Base-by-base conservation (phyloP, 2,888 invertebrate genomes). In the Eubasilissa splendida region DNA sequence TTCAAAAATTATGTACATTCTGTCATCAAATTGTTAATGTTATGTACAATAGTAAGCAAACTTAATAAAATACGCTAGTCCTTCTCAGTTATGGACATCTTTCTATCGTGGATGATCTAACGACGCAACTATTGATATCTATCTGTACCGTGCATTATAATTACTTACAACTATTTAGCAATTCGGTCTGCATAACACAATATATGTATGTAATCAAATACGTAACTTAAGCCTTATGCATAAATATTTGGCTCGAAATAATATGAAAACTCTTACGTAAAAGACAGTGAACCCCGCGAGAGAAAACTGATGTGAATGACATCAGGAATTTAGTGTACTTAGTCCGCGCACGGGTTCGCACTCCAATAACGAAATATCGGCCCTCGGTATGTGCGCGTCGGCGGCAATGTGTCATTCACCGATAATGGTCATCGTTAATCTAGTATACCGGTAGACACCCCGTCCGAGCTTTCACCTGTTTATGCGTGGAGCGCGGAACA, bases 401-500 rank as follows among this genome's bases (percentile, higher is more conserved):
- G n/a, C 52, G 68, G 33, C 50, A 68, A 68, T 50, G 52, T 68
- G 68, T 50, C 68, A 68, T 68, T 68, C 68, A 10, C 50, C n/a
- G 50, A 7, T 68, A 63, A 50, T 68, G 68, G 52, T n/a, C 68
- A n/a, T 68, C 52, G 50, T 50, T 42, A 68, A 68, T 68, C 42
- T 68, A 68, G n/a, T 50, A 68, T 5, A 63, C 65, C 53, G 54
- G 65, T 66, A 53, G 11, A n/a, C 11, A 11, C n/a, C 53, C 65
- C 33, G 53, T 22, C 33, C 66, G 66, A 77, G 70, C 77, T 77
- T 77, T 77, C 77, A 77, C 77, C 77, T 77, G 77, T 59, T 58
- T 52, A 50, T 59, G 50, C 56, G 63, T 53, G 11, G 52, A 68
- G 42, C 42, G 42, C 42, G 31, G 42, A 31, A 56, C 77, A 77